Evolutionary conservation across 2,113 vertebrate species (phyloP), one percentile per base, ranked within the genome.

Genomic region (Thunnus maccoyii): DNA sequence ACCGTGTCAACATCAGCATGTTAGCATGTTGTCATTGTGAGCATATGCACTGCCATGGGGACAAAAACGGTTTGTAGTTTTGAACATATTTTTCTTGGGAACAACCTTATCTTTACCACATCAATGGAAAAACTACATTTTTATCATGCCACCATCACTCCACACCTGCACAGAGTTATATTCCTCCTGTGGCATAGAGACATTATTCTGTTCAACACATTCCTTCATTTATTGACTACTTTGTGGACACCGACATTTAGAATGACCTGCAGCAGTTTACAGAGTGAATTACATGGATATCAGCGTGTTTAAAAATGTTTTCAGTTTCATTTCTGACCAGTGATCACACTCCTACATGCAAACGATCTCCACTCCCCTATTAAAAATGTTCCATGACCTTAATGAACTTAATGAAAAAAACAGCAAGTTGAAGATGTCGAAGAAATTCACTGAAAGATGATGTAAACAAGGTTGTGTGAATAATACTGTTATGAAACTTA

Each of bases 401-500:
- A 32, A 56, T 65, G 32, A 72, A 56, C 30, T 51, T 27, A 32
- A n/a, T 46, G n/a, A 56, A 58, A 41, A 41, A 41, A 55, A 50
- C 16, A 64, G 14, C 9, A 56, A 22, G n/a, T 25, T 69, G 25
- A 62, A 55, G 32, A 52, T 3, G 36, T 66, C 18, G 32, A n/a
- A 69, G 52, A 51, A 73, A 52, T 72, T 71, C 15, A 2, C 36
- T 14, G 5, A 60, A 50, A 18, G 50, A 72, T n/a, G 30, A 61
- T n/a, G 16, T 55, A 62, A 78, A 62, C 41, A 44, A 20, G 20
- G 63, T 75, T 55, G 13, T 25, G 22, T 32, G 44, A 78, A 64
- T 41, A 27, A 60, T 55, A 47, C 50, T 30, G 12, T 54, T 74
- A 46, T 72, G 50, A 72, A 76, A 76, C 18, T 16, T 62, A 32